These are phyloP conservation scores for Phylloscopus trochiloides DNA, from an alignment of 2,113 vertebrate genomes.

Conservation along the genomic window DNA sequence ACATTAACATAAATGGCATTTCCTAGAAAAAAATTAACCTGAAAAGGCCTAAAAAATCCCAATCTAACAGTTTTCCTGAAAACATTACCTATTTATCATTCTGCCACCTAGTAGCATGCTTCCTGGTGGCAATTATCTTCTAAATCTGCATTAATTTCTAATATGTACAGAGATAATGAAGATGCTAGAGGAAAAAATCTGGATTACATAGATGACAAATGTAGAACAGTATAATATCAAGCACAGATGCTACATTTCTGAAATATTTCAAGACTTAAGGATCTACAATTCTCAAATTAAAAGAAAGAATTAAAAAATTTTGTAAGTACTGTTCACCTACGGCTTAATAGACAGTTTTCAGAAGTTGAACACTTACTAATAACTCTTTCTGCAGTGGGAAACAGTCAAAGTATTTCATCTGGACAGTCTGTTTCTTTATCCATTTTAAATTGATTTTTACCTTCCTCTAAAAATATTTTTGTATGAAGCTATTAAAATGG, in stretches of 20 bases:
- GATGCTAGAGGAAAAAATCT: background rate
- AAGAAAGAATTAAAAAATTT: background rate
- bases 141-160: background rate
- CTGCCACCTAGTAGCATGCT: rapidly evolving
- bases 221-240: background rate
- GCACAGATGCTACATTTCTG: background rate
- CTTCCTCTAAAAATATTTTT: background rate
- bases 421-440: background rate
- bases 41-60: background rate
- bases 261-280: background rate
- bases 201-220: background rate
- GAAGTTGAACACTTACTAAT: background rate
- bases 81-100: background rate
- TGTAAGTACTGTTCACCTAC: background rate
- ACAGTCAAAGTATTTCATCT: background rate
- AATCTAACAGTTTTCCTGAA: background rate
- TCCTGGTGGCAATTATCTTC: background rate
- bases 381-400: background rate
- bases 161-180: background rate
- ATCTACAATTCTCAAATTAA: background rate
- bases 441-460: background rate
- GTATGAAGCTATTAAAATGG: background rate
- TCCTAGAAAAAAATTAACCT: background rate
- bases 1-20: background rate
- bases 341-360: background rate